Evolutionary conservation across 2,113 vertebrate genomes (phyloP).

Genomic region (Tachysurus vachellii): DNA sequence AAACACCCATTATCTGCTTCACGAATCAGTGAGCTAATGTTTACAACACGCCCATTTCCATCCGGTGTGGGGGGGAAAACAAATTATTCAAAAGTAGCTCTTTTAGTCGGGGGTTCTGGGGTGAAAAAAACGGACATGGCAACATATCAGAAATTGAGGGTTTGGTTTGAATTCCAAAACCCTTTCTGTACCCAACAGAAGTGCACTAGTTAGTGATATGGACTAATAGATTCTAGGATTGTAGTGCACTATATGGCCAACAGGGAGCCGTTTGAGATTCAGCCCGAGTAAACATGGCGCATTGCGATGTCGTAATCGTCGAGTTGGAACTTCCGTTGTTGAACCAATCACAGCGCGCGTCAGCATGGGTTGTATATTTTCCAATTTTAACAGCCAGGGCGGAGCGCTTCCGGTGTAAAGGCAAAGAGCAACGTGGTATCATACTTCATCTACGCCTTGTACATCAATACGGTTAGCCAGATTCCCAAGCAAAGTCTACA

Average conservation of each 20-base stretch:
- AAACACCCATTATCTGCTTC: not conserved
- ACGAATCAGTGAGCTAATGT: not conserved
- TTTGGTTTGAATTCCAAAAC: not conserved
- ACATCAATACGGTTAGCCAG: not conserved
- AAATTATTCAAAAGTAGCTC: not conserved
- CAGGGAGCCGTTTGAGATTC: not conserved
- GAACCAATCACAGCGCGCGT: constrained; percentile 32
- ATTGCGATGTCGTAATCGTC: constrained; percentile 20
- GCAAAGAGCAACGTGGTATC: constrained; percentile 15
- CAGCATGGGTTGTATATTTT: constrained; percentile 35
- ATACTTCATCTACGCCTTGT: not conserved
- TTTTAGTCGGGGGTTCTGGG: not conserved
- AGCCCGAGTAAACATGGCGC: constrained; percentile 14
- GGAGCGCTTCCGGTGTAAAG: constrained; percentile 27
- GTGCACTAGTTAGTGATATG: not conserved
- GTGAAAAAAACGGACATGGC: not conserved
- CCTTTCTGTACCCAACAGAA: not conserved
- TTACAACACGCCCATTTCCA: not conserved
- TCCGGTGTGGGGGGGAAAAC: not conserved
- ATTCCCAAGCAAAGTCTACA: not conserved
- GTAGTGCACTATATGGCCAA: not conserved
- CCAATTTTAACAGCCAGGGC: constrained; percentile 30
- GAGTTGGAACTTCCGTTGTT: constrained; percentile 42
- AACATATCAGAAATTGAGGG: not conserved
- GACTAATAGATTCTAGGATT: not conserved